Evolutionary conservation across 1,140 invertebrate genomes (phyloP).

Genomic region (Wasmannia auropunctata): DNA sequence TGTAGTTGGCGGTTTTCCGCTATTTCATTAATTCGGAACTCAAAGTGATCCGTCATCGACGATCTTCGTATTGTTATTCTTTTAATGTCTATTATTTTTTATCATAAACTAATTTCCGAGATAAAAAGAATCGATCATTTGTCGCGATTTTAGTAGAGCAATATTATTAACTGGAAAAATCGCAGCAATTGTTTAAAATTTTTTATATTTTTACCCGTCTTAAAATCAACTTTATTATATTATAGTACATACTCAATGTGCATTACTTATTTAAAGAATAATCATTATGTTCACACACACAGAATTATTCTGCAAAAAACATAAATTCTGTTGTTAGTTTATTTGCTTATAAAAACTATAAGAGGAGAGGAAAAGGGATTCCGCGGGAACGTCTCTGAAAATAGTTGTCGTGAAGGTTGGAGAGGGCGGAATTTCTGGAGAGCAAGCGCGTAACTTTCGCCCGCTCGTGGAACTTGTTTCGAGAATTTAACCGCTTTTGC

Average conservation of each 20-base stretch:
- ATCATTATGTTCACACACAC: not conserved
- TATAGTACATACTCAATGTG: not conserved
- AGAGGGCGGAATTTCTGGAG: constrained; percentile 24
- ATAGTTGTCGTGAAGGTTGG: constrained; percentile 23
- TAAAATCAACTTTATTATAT: not conserved
- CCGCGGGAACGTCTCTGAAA: not conserved
- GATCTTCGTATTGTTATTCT: not conserved
- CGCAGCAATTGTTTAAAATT: not conserved
- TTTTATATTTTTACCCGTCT: not conserved
- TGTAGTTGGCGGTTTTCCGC: not conserved
- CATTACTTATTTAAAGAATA: not conserved
- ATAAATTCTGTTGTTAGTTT: not conserved
- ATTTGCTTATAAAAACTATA: not conserved
- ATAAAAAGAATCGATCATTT: not conserved
- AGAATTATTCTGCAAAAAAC: not conserved
- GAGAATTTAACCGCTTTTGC: constrained; percentile 47
- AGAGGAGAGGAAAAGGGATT: not conserved
- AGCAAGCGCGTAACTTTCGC: constrained; percentile 40
- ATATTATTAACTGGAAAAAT: not conserved
- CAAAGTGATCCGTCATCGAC: not conserved
- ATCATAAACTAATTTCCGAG: not conserved
- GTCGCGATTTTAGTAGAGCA: not conserved
- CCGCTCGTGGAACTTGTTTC: constrained; percentile 41
- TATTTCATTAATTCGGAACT: not conserved
- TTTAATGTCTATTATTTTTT: not conserved